These are phyloP conservation scores for Forbesichthys agassizii DNA, from an alignment of 2,113 vertebrate species.

Conservation along the genomic window DNA sequence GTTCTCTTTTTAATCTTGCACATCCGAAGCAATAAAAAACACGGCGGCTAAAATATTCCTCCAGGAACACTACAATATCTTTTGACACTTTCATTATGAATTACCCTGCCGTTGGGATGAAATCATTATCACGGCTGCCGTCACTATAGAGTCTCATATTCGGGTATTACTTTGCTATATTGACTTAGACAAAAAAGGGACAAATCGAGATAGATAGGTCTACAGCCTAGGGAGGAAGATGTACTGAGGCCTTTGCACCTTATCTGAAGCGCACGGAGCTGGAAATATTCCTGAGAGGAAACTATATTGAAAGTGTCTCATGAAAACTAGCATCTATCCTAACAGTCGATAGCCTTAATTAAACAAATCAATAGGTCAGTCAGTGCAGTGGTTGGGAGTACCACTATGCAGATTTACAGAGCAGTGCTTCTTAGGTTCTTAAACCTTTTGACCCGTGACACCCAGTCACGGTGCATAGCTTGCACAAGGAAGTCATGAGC, in stretches of 20 bases:
- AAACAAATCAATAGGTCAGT: background rate
- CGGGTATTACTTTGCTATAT: constrained; percentile 61
- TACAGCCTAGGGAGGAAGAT: constrained; percentile 34
- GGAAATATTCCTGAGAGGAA: constrained; percentile 9
- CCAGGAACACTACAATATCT: constrained; percentile 2
- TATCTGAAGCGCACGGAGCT: constrained; percentile 1
- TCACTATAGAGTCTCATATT: constrained; percentile 56
- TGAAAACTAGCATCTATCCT: background rate
- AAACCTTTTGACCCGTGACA: too few relatives aligned
- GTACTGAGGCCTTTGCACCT: background rate
- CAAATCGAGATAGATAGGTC: constrained; percentile 52
- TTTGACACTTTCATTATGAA: constrained; percentile 31
- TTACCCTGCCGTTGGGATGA: constrained; percentile 36
- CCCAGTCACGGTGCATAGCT: too few relatives aligned
- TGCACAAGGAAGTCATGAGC: too few relatives aligned
- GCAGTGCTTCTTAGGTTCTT: too few relatives aligned
- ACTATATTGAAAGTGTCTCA: background rate
- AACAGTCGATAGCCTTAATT: too few relatives aligned
- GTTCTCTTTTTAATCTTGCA: constrained; percentile 45
- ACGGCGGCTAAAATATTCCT: constrained; percentile 17
- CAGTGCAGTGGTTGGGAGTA: too few relatives aligned
- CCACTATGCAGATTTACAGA: too few relatives aligned
- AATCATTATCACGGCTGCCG: constrained; percentile 55
- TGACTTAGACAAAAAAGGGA: constrained; percentile 62
- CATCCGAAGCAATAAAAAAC: constrained; percentile 25